These are phyloP conservation scores for Struthio camelus DNA, from an alignment of 2,113 vertebrate genomes.

Conservation along the genomic window DNA sequence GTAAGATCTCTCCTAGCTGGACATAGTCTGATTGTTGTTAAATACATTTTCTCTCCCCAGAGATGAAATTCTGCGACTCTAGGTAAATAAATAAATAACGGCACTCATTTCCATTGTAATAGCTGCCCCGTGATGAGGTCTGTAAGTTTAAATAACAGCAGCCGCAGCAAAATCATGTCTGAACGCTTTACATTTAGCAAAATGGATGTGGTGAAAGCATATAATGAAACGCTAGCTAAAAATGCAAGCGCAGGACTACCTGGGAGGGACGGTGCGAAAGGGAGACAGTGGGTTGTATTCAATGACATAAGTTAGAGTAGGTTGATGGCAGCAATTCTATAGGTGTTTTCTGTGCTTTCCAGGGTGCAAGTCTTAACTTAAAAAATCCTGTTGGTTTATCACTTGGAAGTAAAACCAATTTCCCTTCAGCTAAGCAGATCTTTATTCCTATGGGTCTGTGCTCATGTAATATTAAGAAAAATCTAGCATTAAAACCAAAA, in stretches of 20 bases:
- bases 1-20: not conserved
- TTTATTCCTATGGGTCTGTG: not conserved
- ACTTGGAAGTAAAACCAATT: constrained; percentile 21
- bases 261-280: not conserved
- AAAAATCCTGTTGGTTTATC: not conserved
- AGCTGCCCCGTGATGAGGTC: not conserved
- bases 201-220: constrained; percentile 38
- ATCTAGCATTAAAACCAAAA: not conserved
- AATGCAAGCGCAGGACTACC: not conserved
- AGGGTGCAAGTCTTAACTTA: not conserved
- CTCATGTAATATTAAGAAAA: not conserved
- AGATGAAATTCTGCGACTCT: not conserved
- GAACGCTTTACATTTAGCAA: not conserved
- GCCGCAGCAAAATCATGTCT: not conserved
- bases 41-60: not conserved
- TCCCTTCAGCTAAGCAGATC: not conserved
- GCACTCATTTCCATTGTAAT: not conserved
- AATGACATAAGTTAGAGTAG: not conserved
- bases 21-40: not conserved
- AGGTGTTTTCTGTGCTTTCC: accelerated
- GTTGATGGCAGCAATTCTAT: not conserved
- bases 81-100: not conserved
- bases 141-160: constrained; percentile 3
- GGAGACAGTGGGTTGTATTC: not conserved
- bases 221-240: not conserved